Base-by-base conservation (phyloP, 2,888 invertebrate genomes). In the Nemapogon koenigi region DNA sequence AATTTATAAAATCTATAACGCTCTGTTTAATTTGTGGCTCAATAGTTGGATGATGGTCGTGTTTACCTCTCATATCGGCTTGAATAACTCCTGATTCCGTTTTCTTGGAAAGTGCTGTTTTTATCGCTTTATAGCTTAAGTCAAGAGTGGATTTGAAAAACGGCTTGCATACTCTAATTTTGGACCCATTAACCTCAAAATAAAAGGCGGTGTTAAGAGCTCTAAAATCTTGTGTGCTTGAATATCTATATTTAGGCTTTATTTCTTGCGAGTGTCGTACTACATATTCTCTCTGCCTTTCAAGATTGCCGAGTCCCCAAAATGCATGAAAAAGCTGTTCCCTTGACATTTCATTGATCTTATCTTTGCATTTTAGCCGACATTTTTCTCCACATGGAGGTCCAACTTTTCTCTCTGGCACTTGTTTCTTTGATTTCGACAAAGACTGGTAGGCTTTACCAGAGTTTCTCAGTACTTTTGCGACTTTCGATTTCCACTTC, bases 1-100 rank as follows among this genome's bases (percentile, higher is more conserved):
- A 26, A 29, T 45, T 46, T 11, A 43, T 46, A 25, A 43, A 44
- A 27, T 38, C 26, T 26, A 32, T 17, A 40, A 46, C 43, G 31
- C 39, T 44, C 19, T 43, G 19, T 40, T 39, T 42, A 36, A 40
- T 33, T 44, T 38, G 17, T 35, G 40, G 39, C 13, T 41, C 38
- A 31, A 40, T 35, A 37, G 31, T 40, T 29, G 36, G 32, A 28
- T 39, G 43, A 33, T 41, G 27, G 11, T 28, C 30, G 22, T 43
- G 41, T 43, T 41, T 41, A 31, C 43, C 43, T 41, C 43, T 41
- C 3, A 31, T 26, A 28, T 41, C 43, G 3, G 14, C 33, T 32
- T 32, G 32, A 16, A 32, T 32, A 17, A 32, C 32, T 32, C 16
- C 32, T 32, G 32, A 32, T 32, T 32, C 32, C 13, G 32, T 10